Evolutionary conservation across 1,140 invertebrate species (phyloP).

Genomic region (Araneus ventricosus): DNA sequence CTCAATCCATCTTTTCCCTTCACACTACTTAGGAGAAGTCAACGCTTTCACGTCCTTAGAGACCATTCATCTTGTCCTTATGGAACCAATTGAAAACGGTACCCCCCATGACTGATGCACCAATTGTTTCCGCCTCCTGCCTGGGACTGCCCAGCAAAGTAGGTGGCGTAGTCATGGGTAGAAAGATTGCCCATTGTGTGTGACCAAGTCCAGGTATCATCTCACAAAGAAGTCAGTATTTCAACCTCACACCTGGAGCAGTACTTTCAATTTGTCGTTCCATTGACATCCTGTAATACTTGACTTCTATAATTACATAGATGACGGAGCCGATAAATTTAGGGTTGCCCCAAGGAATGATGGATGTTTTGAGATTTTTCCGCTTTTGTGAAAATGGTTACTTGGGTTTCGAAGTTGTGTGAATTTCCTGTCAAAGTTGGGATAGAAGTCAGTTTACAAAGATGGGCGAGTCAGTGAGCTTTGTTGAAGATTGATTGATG

Average conservation of each 20-base stretch:
- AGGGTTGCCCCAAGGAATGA: background rate
- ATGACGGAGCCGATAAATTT: background rate
- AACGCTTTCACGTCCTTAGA: background rate
- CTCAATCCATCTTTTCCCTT: background rate
- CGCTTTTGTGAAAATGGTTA: background rate
- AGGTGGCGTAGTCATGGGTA: background rate
- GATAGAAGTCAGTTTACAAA: background rate
- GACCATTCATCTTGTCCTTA: background rate
- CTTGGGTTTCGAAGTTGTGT: background rate
- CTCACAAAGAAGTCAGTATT: background rate
- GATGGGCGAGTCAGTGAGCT: background rate
- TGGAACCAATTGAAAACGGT: background rate
- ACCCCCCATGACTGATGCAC: background rate
- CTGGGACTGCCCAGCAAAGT: background rate
- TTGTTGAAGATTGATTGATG: constrained; percentile 6
- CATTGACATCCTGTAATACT: background rate
- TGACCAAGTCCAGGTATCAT: background rate
- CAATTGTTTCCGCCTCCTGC: constrained; percentile 8
- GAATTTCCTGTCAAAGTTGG: background rate
- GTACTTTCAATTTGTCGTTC: background rate
- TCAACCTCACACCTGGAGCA: background rate
- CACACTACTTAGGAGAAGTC: background rate
- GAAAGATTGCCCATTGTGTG: background rate
- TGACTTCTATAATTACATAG: background rate
- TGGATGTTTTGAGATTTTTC: background rate